Percentiles rank a stretch among this genome's conserved stretches.
These are phyloP conservation scores for Agonopterix subpropinquella DNA, from an alignment of 2,888 invertebrate species.

Conservation along the genomic window DNA sequence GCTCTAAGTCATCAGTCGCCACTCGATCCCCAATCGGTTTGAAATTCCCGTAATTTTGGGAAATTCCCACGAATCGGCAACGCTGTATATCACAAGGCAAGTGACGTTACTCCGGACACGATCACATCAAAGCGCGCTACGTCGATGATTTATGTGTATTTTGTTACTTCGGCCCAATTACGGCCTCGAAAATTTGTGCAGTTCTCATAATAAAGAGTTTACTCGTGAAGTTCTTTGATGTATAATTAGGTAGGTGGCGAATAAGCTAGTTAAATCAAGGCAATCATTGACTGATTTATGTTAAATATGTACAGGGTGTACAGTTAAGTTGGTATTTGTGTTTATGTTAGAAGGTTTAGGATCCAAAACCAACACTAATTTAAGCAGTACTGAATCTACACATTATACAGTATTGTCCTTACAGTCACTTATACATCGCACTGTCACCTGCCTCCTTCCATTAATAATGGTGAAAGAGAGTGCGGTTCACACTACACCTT, in stretches of 20 bases:
- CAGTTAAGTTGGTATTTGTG: not conserved
- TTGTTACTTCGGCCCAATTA: constrained; percentile 67
- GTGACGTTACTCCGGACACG: constrained; percentile 67
- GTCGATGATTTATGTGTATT: constrained; percentile 65
- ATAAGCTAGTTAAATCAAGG: constrained; percentile 28
- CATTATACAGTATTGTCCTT: too few species aligned
- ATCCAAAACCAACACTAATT: too few species aligned
- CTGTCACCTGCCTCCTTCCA: too few species aligned
- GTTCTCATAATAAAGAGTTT: constrained; percentile 61
- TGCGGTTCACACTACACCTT: too few species aligned
- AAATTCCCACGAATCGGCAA: not conserved
- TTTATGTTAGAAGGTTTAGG: not conserved
- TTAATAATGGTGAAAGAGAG: too few species aligned
- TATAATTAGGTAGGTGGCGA: constrained; percentile 54
- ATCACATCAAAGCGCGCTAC: constrained; percentile 61
- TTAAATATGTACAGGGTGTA: not conserved
- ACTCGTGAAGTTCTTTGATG: constrained; percentile 57
- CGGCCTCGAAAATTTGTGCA: constrained; percentile 61
- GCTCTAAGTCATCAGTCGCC: too few species aligned
- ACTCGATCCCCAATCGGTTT: too few species aligned
- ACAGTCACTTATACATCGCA: too few species aligned
- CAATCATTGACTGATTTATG: constrained; percentile 56
- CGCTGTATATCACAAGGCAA: constrained; percentile 7
- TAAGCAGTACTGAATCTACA: too few species aligned
- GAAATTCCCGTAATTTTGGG: too few species aligned